A percentile compares a stretch with the other conserved stretches of the same genome.
Evolutionary conservation across 2,113 vertebrate species (phyloP).

Genomic region (Hepsetus odoe): DNA sequence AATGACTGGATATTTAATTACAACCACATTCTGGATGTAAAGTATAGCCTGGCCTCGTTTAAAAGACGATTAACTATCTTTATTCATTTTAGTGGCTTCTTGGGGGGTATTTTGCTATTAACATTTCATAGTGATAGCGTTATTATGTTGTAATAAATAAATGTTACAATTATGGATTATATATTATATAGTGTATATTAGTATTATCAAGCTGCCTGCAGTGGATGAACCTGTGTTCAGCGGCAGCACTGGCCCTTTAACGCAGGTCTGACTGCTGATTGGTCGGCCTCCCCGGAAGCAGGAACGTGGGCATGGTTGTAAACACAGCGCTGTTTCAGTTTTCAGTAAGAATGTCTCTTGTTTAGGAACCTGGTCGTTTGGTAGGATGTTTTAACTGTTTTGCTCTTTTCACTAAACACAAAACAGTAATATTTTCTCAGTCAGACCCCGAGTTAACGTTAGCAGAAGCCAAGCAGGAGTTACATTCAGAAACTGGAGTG

Average conservation of each 20-base stretch:
- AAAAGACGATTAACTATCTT: no score
- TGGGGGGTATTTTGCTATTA: no score
- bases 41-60: no score
- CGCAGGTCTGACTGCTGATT: neutral
- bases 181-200: no score
- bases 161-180: no score
- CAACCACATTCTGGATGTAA: no score
- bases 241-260: conserved; percentile 28
- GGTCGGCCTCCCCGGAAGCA: neutral
- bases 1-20: no score
- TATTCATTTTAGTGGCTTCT: no score
- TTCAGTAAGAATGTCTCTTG: neutral
- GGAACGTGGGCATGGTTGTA: conserved; percentile 26
- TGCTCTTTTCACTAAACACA: neutral
- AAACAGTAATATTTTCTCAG: neutral
- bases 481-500: neutral
- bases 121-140: no score
- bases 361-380: neutral
- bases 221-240: neutral
- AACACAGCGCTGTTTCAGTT: neutral
- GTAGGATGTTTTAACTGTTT: neutral
- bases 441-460: neutral
- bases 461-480: neutral
- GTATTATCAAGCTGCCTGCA: no score
- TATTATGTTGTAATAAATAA: no score